phyloP scores from a whole-genome alignment of 2,113 vertebrate genomes.

The Steatornis caripensis region DNA sequence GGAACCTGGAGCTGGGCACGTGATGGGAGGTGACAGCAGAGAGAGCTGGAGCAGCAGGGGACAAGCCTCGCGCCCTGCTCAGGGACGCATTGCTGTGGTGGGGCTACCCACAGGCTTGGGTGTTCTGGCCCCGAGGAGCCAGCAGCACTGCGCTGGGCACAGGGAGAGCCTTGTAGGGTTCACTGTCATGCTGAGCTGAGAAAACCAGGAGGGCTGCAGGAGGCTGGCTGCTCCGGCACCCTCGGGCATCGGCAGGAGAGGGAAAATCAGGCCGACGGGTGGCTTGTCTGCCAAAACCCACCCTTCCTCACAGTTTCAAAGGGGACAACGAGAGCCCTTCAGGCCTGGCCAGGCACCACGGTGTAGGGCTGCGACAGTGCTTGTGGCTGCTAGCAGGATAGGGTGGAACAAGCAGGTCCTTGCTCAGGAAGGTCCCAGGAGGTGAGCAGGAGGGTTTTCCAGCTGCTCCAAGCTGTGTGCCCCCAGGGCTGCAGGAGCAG shows the following conservation, averaged over 20 bases:
- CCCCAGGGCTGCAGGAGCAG: not conserved
- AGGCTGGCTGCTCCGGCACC: not conserved
- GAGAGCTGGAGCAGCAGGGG: not conserved
- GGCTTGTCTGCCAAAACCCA: not conserved
- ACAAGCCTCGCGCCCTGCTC: not conserved
- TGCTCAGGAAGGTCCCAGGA: not conserved
- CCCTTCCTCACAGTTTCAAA: accelerated
- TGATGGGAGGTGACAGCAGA: not conserved
- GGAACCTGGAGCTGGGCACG: not conserved
- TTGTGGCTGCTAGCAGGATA: not conserved
- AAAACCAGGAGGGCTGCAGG: not conserved
- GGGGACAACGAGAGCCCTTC: not conserved
- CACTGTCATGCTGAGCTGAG: not conserved
- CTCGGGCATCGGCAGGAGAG: not conserved
- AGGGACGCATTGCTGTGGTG: not conserved
- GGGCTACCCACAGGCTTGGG: not conserved
- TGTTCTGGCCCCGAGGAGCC: not conserved
- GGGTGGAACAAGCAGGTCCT: not conserved
- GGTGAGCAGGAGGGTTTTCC: not conserved
- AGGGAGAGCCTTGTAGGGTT: not conserved
- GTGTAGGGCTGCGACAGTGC: accelerated
- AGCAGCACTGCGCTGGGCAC: accelerated
- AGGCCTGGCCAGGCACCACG: not conserved
- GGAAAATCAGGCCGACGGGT: not conserved
- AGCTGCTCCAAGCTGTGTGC: not conserved